Evolutionary conservation across 2,113 vertebrate species (phyloP).

Genomic region (Globicephala melas): DNA sequence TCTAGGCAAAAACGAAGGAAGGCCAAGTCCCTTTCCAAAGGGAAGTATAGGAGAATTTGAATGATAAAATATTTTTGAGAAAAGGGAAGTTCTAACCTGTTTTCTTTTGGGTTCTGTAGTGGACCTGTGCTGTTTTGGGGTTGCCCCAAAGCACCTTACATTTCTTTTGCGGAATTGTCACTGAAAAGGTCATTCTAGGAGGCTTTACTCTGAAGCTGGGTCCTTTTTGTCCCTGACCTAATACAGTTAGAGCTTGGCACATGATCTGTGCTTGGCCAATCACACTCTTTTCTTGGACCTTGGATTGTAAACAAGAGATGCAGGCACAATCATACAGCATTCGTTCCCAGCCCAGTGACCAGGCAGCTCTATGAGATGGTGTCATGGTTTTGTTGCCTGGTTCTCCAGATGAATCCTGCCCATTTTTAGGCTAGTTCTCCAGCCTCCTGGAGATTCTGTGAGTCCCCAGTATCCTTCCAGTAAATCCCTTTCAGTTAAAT

Average conservation of each 20-base stretch:
- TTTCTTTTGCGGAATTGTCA: background rate
- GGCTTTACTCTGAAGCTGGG: background rate
- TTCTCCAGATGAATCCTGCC: background rate
- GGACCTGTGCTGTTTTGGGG: background rate
- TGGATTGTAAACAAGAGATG: background rate
- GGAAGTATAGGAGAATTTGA: background rate
- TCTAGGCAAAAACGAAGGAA: background rate
- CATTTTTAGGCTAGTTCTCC: background rate
- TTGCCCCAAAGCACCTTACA: background rate
- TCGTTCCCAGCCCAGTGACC: background rate
- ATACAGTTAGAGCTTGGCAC: background rate
- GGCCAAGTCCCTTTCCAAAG: background rate
- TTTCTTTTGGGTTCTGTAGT: background rate
- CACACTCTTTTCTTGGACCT: background rate
- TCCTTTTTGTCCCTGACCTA: background rate
- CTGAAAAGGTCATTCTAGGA: background rate
- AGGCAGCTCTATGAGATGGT: background rate
- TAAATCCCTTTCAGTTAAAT: background rate
- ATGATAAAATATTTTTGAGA: background rate
- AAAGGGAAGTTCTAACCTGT: background rate
- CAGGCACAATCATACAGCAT: background rate
- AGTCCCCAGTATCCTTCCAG: background rate
- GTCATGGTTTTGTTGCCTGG: fast-evolving
- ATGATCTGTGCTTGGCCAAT: background rate
- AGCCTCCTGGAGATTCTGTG: background rate